These are phyloP conservation scores for Stomatorhinus walkeri DNA, from an alignment of 2,797 vertebrate genomes.

Conservation along the genomic window DNA sequence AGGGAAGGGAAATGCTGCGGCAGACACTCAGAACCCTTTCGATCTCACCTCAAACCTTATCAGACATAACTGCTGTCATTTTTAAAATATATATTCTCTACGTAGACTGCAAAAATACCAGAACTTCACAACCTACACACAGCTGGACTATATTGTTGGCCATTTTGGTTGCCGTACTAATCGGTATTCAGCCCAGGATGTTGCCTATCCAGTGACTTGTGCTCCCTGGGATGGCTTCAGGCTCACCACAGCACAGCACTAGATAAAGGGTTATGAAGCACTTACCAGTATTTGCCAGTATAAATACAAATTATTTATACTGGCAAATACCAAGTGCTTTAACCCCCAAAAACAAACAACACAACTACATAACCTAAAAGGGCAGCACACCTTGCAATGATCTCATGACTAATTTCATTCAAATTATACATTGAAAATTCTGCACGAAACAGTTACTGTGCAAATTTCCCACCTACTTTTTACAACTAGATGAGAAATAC, in stretches of 20 bases:
- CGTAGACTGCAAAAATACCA: not conserved
- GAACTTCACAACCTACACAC: not conserved
- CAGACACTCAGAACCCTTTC: conserved; percentile 17
- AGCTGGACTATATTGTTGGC: not conserved
- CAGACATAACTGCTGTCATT: conserved; percentile 14
- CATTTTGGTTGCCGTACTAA: not conserved
- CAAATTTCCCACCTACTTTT: not conserved
- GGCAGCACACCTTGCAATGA: not conserved
- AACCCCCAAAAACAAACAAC: not conserved
- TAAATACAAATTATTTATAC: not conserved
- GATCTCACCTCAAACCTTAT: conserved; percentile 25
- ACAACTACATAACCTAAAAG: not conserved
- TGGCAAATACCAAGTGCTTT: not conserved
- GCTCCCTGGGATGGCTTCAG: not conserved
- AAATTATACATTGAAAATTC: not conserved
- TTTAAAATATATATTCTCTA: not conserved
- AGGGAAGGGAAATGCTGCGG: not conserved
- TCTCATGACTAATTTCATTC: not conserved
- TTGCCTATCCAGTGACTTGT: not conserved
- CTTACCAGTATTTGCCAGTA: not conserved
- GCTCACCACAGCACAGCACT: not conserved
- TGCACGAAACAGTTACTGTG: not conserved
- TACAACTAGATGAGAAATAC: not conserved
- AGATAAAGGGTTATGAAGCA: not conserved
- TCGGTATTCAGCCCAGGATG: not conserved